Base-by-base conservation (phyloP, 2,113 vertebrate species). In the Loxodonta africana region DNA sequence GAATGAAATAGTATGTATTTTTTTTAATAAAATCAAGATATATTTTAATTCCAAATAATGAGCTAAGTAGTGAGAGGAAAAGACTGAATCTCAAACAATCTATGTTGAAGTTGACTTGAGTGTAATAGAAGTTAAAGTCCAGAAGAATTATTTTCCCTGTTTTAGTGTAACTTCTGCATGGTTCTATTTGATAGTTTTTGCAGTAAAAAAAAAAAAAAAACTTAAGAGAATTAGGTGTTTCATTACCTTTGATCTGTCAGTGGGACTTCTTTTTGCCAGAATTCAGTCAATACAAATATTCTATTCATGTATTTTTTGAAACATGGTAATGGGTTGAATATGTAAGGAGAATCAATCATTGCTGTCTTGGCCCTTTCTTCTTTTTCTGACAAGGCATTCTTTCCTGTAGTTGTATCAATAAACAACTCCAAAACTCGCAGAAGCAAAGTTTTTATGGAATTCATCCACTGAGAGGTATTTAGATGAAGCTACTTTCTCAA, bases 221-320 rank as follows among this genome's bases (percentile, higher is more conserved):
- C 41, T 10, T 25, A 83, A 65, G 48, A 9, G 28, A 94, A 44
- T 5, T 11, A 0, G 8, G 9, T 8, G 15, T 83, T 46, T 74
- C 25, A 20, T 89, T 96, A 41, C 74, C 96, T 98, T 88, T 89
- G 15, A 63, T 97, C 63, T 73, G 84, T 74, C 26, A 96, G n/a
- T 0, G 23, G 8, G 37, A 37, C n/a, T 67, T 69, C n/a, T 63
- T 69, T 60, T 57, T 63, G 20, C 86, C 96, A 97, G 74, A 74
- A 53, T 3, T 63, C 95, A 7, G 25, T 8, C 23, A 94, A 83
- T 11, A 4, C 48, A 60, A 94, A 28, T 6, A 97, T 21, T 53
- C 1, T 5, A 25, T 88, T 97, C 30, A 76, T 8, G 17, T 80
- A 94, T 60, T 83, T 96, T 93, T 62, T 28, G 28, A 95, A 82